Conservation (phyloP, 2,797 vertebrate species). For the Poecile montanus region DNA sequence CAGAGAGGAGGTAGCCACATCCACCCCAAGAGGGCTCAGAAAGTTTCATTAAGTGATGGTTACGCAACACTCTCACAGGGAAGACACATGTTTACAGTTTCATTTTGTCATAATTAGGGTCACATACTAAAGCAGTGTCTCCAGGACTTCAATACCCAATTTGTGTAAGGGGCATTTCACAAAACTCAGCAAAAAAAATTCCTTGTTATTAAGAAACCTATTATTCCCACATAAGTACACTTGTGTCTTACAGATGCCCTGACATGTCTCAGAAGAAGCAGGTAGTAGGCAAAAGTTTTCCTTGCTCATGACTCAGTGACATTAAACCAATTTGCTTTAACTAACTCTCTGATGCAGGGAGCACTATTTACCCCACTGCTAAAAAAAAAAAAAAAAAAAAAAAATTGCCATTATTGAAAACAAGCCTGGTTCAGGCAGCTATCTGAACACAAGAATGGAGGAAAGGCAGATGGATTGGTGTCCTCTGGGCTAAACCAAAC, state of each 20-base stretch:
- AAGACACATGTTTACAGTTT: background rate
- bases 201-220: background rate
- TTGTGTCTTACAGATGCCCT: background rate
- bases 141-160: background rate
- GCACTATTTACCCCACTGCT: background rate
- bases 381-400: background rate
- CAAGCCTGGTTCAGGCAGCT: background rate
- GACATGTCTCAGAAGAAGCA: conserved; percentile 31
- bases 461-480: background rate
- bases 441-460: background rate
- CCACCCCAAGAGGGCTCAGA: background rate
- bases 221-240: background rate
- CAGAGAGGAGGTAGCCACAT: background rate
- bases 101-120: conserved; percentile 32
- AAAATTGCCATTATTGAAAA: background rate
- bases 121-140: background rate
- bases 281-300: background rate
- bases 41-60: background rate
- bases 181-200: conserved; percentile 38
- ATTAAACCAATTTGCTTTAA: background rate
- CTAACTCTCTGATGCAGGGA: background rate
- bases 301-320: conserved; percentile 2
- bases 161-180: conserved; percentile 3
- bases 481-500: background rate
- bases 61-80: background rate